Evolutionary conservation across 2,888 invertebrate species (phyloP).

Genomic region (Rhimphoctona megacephalus): DNA sequence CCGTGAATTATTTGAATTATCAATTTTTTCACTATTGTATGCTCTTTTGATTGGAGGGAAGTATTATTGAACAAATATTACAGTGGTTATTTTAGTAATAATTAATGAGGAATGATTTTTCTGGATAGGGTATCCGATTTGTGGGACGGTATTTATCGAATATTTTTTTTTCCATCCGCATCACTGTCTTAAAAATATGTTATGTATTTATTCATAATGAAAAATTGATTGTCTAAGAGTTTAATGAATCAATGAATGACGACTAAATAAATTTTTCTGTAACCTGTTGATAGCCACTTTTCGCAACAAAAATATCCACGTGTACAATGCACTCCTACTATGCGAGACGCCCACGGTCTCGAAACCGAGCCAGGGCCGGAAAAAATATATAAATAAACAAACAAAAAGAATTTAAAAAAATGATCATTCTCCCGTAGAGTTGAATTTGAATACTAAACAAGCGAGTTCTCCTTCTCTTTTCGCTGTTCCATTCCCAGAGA

Average conservation of each 20-base stretch:
- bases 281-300: not conserved
- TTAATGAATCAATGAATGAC: not conserved
- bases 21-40: too few relatives aligned
- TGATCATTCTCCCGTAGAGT: slow-evolving; percentile 4
- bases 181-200: not conserved
- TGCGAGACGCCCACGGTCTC: slow-evolving; percentile 47
- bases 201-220: not conserved
- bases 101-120: too few relatives aligned
- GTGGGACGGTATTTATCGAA: not conserved
- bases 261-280: not conserved
- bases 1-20: too few relatives aligned
- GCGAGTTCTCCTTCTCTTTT: slow-evolving; percentile 12
- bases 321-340: slow-evolving; percentile 40
- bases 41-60: too few relatives aligned
- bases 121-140: not conserved
- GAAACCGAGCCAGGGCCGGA: slow-evolving; percentile 16
- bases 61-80: too few relatives aligned
- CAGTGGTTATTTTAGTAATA: too few relatives aligned
- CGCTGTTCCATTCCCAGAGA: slow-evolving; percentile 11
- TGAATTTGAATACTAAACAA: slow-evolving; percentile 59
- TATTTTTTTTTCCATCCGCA: not conserved
- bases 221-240: not conserved
- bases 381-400: not conserved
- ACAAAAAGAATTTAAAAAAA: not conserved
- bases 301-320: slow-evolving; percentile 13